Evolutionary conservation across 2,113 vertebrate genomes (phyloP).

Genomic region (Fulica atra): DNA sequence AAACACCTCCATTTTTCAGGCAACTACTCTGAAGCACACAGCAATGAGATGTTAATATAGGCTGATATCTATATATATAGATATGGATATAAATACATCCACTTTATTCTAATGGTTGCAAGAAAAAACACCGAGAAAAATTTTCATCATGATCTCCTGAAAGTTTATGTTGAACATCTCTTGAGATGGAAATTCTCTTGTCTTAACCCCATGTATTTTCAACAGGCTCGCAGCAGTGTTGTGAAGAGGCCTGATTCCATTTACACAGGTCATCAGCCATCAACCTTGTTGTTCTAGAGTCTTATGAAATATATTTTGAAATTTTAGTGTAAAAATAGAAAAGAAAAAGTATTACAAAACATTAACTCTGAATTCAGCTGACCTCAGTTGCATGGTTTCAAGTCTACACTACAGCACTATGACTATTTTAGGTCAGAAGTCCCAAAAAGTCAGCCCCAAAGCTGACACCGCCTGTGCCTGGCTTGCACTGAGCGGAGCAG

Average conservation of each 20-base stretch:
- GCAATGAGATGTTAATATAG: neutral
- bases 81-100: neutral
- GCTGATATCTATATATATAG: neutral
- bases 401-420: fast-evolving
- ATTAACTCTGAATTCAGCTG: neutral
- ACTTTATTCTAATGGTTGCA: neutral
- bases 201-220: neutral
- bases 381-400: neutral
- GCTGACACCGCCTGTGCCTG: neutral
- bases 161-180: neutral
- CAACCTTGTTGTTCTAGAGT: neutral
- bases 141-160: neutral
- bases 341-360: neutral
- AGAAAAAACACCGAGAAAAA: neutral
- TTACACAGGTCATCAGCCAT: neutral
- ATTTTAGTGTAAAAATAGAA: neutral
- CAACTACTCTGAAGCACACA: neutral
- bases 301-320: neutral
- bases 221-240: too few species aligned
- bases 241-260: neutral
- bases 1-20: neutral
- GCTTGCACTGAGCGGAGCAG: fast-evolving
- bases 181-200: neutral
- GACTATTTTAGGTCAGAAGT: neutral
- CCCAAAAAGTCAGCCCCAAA: neutral